Evolutionary conservation across 2,113 vertebrate genomes (phyloP), one percentile per base, ranked within the genome.

Genomic region (Hypomesus transpacificus): DNA sequence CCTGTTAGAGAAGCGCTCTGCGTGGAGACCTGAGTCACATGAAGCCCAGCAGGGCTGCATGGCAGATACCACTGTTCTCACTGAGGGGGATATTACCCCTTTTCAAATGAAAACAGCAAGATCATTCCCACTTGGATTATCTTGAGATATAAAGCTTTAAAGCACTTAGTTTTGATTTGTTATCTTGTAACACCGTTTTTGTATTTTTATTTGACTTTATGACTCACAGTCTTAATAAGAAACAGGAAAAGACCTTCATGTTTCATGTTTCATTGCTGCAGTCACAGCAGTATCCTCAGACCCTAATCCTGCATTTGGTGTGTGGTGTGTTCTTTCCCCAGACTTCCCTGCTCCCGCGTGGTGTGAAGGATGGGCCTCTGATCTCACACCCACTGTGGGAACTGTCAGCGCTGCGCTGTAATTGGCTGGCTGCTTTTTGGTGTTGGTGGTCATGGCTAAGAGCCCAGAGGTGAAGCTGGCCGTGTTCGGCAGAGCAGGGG

Each of bases 381-480:
- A 91, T 66, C 72, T 81, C 14, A 66, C 69, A 74, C 62, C 21
- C 51, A 2, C 51, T 11, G 51, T 56, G 39, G 75, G 17, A 80
- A n/a, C 52, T 26, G 16, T 76, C 73, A 11, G 26, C 74, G 59
- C 72, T 60, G 26, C 75, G 57, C 72, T 60, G 85, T 77, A 82
- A 88, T 70, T 78, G 75, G 78, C 86, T 80, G 1, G 13, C 82
- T 70, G 26, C 66, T 70, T 71, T 77, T 75, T 71, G 65, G 69
- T 28, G n/a, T 75, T 53, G 28, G 85, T 80, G 31, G 68, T 68
- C 78, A 98, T 98, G 97, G 97, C 97, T 61, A 98, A 98, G 82
- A 98, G 94, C 0, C 89, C 96, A 1, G 97, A 99, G 84, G 96
- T 98, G 85, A 98, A 98, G 80, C 63, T 99, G 84, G 97, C 95